These are phyloP conservation scores for Eurytoma adleriae DNA, from an alignment of 2,888 invertebrate species.

Conservation along the genomic window DNA sequence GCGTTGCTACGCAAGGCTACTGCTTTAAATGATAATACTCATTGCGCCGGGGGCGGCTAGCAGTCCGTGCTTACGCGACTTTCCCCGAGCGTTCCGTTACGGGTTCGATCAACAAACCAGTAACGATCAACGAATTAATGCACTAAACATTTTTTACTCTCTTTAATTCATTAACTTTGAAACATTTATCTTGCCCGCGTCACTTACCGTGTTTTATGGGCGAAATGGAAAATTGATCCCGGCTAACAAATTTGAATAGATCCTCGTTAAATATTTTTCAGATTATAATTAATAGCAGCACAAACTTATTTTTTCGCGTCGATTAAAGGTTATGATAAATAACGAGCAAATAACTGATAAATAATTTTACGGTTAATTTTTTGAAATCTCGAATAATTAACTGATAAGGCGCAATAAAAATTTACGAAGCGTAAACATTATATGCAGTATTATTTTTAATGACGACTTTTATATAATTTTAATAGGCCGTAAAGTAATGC, in stretches of 20 bases:
- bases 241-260: not conserved
- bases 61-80: not conserved
- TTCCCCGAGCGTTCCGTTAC: conserved; percentile 25
- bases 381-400: conserved; percentile 19
- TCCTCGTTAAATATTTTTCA: too few species aligned
- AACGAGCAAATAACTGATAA: not conserved
- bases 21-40: conserved; percentile 28
- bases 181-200: not conserved
- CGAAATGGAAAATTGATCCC: too few species aligned
- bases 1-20: conserved; percentile 4
- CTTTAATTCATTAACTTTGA: too few species aligned
- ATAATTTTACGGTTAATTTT: not conserved
- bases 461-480: conserved; percentile 39
- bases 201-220: not conserved
- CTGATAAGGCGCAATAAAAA: conserved; percentile 14
- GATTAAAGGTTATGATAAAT: not conserved
- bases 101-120: not conserved
- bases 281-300: too few species aligned
- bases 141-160: too few species aligned
- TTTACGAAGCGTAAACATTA: not conserved
- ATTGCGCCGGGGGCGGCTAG: not conserved
- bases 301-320: too few species aligned
- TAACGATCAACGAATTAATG: too few species aligned
- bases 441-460: conserved; percentile 20
- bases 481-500: conserved; percentile 37